A percentile compares a stretch with the other conserved stretches of the same genome.
Conservation (phyloP, 2,113 vertebrate genomes). For the Arizona elegans region DNA sequence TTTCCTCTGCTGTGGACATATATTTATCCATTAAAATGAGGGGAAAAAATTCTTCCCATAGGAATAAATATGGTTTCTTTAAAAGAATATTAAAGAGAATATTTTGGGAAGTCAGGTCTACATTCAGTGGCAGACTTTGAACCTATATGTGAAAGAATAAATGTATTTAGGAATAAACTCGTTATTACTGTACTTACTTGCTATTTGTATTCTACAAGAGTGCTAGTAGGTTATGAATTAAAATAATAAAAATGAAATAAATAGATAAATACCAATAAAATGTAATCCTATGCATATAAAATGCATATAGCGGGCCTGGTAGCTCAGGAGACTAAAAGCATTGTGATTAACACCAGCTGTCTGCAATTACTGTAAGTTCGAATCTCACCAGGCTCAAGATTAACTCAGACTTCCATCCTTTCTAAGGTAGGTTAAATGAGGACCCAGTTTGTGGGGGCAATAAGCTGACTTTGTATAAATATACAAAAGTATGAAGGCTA, state of each 20-base stretch:
- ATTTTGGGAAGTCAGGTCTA: neutral
- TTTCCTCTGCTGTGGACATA: accelerated
- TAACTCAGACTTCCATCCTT: too few species aligned
- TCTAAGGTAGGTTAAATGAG: too few species aligned
- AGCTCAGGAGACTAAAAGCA: too few species aligned
- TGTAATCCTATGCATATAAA: neutral
- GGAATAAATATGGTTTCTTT: neutral
- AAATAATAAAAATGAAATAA: neutral
- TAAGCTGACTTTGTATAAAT: too few species aligned
- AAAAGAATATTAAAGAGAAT: neutral
- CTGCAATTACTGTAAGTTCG: too few species aligned
- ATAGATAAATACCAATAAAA: neutral
- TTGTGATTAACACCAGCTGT: too few species aligned
- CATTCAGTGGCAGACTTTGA: neutral
- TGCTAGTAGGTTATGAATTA: neutral
- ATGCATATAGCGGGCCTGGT: too few species aligned
- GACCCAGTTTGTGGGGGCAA: too few species aligned
- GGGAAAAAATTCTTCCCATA: neutral
- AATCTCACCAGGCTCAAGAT: too few species aligned
- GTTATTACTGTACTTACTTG: neutral
- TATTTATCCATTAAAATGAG: neutral
- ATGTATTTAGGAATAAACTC: neutral
- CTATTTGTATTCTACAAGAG: neutral
- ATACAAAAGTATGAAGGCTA: too few species aligned
- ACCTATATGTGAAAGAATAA: neutral